Conservation (phyloP, 2,888 invertebrate genomes). For the Lepidocyrtoides sp. region DNA sequence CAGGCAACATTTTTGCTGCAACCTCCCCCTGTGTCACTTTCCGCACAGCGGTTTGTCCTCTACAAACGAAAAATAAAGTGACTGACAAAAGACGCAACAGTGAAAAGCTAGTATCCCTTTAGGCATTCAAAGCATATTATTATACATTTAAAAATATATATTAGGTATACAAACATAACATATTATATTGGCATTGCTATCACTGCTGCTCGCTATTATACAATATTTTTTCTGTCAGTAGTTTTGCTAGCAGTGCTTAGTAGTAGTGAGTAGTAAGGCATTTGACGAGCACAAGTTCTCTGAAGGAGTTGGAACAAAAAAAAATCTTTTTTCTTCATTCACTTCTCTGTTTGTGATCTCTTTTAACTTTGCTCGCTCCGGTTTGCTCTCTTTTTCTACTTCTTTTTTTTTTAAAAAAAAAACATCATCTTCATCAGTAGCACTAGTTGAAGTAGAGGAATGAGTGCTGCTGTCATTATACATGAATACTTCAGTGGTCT, state of each 20-base stretch:
- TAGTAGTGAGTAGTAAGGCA: too few species aligned
- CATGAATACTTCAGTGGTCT: conserved; percentile 58
- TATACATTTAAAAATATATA: too few species aligned
- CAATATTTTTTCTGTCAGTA: not conserved
- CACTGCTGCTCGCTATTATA: not conserved
- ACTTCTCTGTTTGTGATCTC: conserved; percentile 54
- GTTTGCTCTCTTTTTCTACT: conserved; percentile 72
- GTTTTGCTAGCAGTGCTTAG: not conserved
- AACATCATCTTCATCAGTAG: conserved; percentile 34
- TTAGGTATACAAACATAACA: too few species aligned
- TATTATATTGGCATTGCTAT: not conserved
- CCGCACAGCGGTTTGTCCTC: conserved; percentile 79
- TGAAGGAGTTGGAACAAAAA: not conserved
- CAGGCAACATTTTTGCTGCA: conserved; percentile 37
- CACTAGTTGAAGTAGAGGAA: not conserved
- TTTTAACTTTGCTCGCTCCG: conserved; percentile 35
- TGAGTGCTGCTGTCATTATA: conserved; percentile 10
- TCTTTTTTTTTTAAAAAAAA: too few species aligned
- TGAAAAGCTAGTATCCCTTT: conserved; percentile 71
- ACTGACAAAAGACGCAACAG: conserved; percentile 78
- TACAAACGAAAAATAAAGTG: conserved; percentile 69
- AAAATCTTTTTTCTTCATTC: conserved; percentile 66
- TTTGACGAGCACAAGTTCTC: not conserved
- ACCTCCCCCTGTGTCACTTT: conserved; percentile 81
- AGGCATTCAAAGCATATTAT: not conserved